Evolutionary conservation across 2,113 vertebrate species (phyloP).

Genomic region (Leptocoma aspasia): DNA sequence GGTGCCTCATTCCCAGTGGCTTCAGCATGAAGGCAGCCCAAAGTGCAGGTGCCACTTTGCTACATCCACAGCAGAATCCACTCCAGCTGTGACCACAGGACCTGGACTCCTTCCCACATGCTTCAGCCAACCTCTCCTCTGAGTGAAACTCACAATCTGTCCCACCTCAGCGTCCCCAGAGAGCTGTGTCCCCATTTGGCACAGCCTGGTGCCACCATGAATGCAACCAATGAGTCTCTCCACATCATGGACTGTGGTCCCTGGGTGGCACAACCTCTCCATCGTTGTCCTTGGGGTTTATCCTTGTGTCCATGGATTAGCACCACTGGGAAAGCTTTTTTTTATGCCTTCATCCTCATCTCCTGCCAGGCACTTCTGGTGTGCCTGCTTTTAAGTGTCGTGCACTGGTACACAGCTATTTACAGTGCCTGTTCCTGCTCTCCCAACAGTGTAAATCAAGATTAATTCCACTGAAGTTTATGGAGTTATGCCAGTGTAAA

Average conservation of each 20-base stretch:
- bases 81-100: fast-evolving
- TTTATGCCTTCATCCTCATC: neutral
- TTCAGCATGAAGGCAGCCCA: neutral
- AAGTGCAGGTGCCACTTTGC: neutral
- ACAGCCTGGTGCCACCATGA: neutral
- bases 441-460: conserved; percentile 48
- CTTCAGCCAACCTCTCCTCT: neutral
- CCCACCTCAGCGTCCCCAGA: neutral
- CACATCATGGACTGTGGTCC: fast-evolving
- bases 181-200: neutral
- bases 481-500: conserved; percentile 49
- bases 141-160: fast-evolving
- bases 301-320: neutral
- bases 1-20: neutral
- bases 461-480: conserved; percentile 59
- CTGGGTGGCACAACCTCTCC: neutral
- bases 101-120: neutral
- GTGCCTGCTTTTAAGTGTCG: conserved; percentile 20
- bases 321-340: neutral
- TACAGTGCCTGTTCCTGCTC: conserved; percentile 22
- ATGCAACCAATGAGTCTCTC: fast-evolving
- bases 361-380: neutral
- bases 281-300: neutral
- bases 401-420: neutral
- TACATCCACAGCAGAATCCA: neutral